Percentiles rank a stretch among this genome's conserved stretches.
phyloP scores from a whole-genome alignment of 2,113 vertebrate genomes.

The Calypte anna region DNA sequence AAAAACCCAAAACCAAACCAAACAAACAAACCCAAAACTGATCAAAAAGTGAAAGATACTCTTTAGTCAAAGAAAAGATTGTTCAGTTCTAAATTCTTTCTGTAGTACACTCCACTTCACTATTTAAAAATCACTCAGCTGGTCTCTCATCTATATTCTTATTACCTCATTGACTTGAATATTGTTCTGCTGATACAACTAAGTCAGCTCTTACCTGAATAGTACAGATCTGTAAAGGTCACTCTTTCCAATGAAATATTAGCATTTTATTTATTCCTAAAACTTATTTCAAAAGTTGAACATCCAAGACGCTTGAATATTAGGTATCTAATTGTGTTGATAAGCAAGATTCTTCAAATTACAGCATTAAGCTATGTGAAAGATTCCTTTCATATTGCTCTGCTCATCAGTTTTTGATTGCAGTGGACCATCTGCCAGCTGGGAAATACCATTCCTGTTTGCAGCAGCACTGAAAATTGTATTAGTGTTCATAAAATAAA shows the following conservation, averaged over 20 bases:
- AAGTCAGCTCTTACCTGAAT: neutral
- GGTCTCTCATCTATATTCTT: neutral
- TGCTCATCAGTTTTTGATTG: neutral
- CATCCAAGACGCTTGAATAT: neutral
- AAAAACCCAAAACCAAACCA: no score
- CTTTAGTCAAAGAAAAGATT: neutral
- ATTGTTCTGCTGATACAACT: neutral
- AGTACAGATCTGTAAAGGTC: neutral
- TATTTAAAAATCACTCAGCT: neutral
- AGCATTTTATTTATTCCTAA: neutral
- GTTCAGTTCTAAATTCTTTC: neutral
- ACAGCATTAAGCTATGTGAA: neutral
- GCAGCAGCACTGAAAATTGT: neutral
- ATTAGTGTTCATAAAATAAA: neutral
- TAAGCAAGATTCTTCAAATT: neutral
- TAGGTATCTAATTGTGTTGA: neutral
- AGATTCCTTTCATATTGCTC: neutral
- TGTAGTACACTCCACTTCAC: neutral
- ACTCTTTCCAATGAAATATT: neutral
- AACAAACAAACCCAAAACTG: neutral
- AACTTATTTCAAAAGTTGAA: neutral
- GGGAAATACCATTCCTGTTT: neutral
- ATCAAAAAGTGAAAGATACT: neutral
- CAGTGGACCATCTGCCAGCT: neutral
- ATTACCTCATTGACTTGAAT: neutral